Conservation (phyloP, 1,140 invertebrate species). For the Saccostrea echinata region DNA sequence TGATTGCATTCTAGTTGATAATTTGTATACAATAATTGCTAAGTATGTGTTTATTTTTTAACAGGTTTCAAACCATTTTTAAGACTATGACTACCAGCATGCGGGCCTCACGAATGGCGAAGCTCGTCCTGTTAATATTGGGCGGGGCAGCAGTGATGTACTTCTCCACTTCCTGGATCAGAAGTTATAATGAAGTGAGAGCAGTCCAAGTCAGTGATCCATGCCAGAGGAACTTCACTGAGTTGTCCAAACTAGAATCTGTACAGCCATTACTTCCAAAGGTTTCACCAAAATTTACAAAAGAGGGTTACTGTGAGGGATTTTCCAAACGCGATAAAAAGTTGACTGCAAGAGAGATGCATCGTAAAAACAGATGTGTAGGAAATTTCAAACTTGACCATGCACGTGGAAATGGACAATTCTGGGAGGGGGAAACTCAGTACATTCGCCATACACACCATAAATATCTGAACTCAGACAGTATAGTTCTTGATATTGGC, state of each 20-base stretch:
- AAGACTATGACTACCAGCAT: background rate
- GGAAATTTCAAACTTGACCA: slow-evolving; percentile 8
- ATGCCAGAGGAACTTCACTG: background rate
- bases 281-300: background rate
- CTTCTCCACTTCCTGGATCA: background rate
- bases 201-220: background rate
- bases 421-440: slow-evolving; percentile 53
- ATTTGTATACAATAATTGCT: background rate
- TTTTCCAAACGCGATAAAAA: background rate
- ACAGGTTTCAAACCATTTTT: background rate
- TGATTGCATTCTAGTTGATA: background rate
- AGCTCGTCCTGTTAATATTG: background rate
- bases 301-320: background rate
- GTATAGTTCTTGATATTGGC: slow-evolving; percentile 53
- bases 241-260: background rate
- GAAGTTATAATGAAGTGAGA: background rate
- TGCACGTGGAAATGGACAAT: background rate
- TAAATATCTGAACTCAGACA: slow-evolving; percentile 43
- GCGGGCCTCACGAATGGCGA: background rate
- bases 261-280: background rate
- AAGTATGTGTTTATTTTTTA: background rate
- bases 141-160: background rate
- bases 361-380: background rate
- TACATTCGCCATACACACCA: slow-evolving; percentile 53
- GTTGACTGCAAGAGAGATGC: background rate